Evolutionary conservation across 2,888 invertebrate species (phyloP).

Genomic region (Liopterus haemorrhoidalis): DNA sequence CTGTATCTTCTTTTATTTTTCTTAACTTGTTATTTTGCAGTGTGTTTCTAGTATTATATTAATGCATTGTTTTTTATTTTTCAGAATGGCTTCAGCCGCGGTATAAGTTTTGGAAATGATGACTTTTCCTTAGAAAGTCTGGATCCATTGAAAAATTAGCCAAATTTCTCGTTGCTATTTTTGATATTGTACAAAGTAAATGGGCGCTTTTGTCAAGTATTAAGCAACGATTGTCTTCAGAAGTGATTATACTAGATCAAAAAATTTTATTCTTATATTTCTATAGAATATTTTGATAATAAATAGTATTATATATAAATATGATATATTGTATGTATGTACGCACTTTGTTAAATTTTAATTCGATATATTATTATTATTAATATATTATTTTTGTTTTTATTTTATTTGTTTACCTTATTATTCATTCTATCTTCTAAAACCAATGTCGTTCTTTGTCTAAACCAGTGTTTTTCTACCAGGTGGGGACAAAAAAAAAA

Average conservation of each 20-base stretch:
- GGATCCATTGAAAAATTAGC: constrained; percentile 78
- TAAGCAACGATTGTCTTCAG: constrained; percentile 18
- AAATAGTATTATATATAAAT: constrained; percentile 28
- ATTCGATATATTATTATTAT: constrained; percentile 34
- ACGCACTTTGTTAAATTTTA: constrained; percentile 32
- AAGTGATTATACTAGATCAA: constrained; percentile 22
- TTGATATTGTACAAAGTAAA: too few relatives aligned
- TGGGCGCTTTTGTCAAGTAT: too few relatives aligned
- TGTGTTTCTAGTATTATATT: too few relatives aligned
- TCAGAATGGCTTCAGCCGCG: constrained; percentile 85
- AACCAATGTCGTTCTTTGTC: too few relatives aligned
- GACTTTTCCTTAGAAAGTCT: constrained; percentile 92
- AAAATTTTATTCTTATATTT: constrained; percentile 16
- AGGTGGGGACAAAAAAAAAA: too few relatives aligned
- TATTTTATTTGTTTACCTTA: constrained; percentile 24
- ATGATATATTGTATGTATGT: constrained; percentile 26
- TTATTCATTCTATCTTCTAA: too few relatives aligned
- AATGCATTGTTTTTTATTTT: constrained; percentile 42
- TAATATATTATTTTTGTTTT: constrained; percentile 30
- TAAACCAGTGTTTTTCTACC: too few relatives aligned
- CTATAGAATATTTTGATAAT: constrained; percentile 23
- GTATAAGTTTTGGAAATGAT: constrained; percentile 81
- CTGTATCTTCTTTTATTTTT: too few relatives aligned
- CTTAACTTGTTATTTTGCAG: too few relatives aligned
- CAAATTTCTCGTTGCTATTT: too few relatives aligned